Base-by-base conservation (phyloP, 2,797 vertebrate species). In the Decapterus maruadsi region DNA sequence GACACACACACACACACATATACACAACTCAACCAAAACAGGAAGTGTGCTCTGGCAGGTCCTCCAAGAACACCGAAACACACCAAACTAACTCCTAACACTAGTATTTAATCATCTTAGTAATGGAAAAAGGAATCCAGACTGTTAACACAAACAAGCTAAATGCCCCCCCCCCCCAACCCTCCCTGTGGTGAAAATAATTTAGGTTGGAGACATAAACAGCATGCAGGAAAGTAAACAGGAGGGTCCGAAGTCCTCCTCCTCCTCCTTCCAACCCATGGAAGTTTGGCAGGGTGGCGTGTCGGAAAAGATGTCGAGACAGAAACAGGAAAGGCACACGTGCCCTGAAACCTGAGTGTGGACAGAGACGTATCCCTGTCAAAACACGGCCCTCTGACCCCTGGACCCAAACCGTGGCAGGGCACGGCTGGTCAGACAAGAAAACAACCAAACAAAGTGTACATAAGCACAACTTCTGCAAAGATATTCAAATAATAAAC, bases 261-360 rank as follows among this genome's bases (percentile, higher is more conserved):
- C 3, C 26, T 50, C 58, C 51, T 68, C 26, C 26, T 26, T 26
- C 26, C 26, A 2, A 78, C 77, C 72, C 12, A 61, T 57, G 34
- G 51, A 67, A 4, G 72, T 75, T 65, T 80, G 77, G 77, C 72
- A 58, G 70, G 48, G 38, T 65, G 31, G 58, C 6, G 11, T 11
- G 62, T 75, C 0, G 54, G 77, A 87, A 81, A 84, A 84, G 62
- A 77, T 34, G 61, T 55, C 0, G 50, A 81, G 81, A 85, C 80
- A 81, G 84, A 85, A 87, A 86, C 89, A 86, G 83, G 82, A 90
- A 89, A 84, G 29, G 31, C 42, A 48, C 78, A 83, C 51, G 40
- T 82, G 80, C 75, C 62, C 60, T 42, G 77, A 81, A 84, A 81
- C 63, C 26, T 13, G 50, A 82, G 80, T 16, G 51, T 60, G 51